These are phyloP conservation scores for Nipponia nippon DNA, from an alignment of 2,113 vertebrate genomes.

Conservation along the genomic window DNA sequence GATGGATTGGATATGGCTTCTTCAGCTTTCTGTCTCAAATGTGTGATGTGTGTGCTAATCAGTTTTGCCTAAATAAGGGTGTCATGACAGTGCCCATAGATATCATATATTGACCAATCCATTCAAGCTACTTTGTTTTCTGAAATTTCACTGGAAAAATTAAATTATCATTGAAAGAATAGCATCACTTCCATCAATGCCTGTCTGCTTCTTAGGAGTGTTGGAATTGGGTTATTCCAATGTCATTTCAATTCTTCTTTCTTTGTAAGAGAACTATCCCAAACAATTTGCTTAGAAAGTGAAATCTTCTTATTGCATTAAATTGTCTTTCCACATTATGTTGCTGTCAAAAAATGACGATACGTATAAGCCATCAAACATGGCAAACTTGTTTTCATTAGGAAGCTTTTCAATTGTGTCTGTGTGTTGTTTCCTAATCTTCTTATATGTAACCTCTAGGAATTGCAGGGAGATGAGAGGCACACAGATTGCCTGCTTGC, in stretches of 20 bases:
- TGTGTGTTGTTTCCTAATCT: constrained; percentile 70
- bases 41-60: neutral
- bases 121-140: neutral
- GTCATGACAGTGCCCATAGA: neutral
- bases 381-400: constrained; percentile 66
- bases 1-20: neutral
- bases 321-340: constrained; percentile 44
- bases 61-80: neutral
- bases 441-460: constrained; percentile 69
- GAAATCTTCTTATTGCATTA: constrained; percentile 52
- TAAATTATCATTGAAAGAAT: neutral
- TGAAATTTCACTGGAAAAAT: neutral
- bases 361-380: constrained; percentile 51
- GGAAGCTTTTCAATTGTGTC: constrained; percentile 55
- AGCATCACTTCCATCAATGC: neutral
- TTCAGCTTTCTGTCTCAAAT: neutral
- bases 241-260: constrained; percentile 7
- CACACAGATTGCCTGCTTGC: neutral
- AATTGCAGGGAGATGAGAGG: constrained; percentile 49
- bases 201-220: neutral
- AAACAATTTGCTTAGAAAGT: constrained; percentile 38
- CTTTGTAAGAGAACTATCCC: neutral
- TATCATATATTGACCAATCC: neutral
- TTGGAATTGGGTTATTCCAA: constrained; percentile 13
- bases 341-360: constrained; percentile 48